Evolutionary conservation across 2,797 vertebrate species (phyloP).

Genomic region (Trachurus trachurus): DNA sequence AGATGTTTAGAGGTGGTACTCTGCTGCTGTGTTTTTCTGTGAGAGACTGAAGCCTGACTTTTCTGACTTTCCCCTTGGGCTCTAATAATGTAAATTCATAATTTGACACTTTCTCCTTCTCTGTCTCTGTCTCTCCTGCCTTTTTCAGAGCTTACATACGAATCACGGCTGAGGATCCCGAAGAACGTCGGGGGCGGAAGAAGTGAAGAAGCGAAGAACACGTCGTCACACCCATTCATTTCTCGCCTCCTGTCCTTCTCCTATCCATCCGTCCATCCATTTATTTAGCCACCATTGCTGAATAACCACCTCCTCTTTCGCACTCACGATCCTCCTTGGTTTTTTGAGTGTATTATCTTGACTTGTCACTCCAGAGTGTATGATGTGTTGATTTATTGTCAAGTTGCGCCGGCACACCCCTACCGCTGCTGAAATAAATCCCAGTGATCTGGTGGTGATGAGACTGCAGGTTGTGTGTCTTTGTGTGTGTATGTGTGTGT

Average conservation of each 20-base stretch:
- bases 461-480: constrained; percentile 71
- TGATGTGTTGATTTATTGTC: constrained; percentile 80
- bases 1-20: constrained; percentile 3
- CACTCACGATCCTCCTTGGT: constrained; percentile 38
- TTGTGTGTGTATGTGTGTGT: constrained; percentile 21
- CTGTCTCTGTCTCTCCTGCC: constrained; percentile 5
- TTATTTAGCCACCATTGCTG: constrained; percentile 55
- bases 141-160: constrained; percentile 71
- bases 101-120: constrained; percentile 41
- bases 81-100: constrained; percentile 43
- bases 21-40: constrained; percentile 25
- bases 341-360: constrained; percentile 78
- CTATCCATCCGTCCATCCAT: constrained; percentile 47
- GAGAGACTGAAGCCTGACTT: constrained; percentile 22
- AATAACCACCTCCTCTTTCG: constrained; percentile 19
- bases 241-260: constrained; percentile 25
- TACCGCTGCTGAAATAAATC: constrained; percentile 79
- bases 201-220: constrained; percentile 33
- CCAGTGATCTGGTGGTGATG: constrained; percentile 77
- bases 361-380: constrained; percentile 71
- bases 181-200: constrained; percentile 37
- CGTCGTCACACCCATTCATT: constrained; percentile 44
- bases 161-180: constrained; percentile 77
- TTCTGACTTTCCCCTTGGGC: constrained; percentile 39
- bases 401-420: constrained; percentile 75